Evolutionary conservation across 2,888 invertebrate genomes (phyloP).

Genomic region (Amiota mariae): DNA sequence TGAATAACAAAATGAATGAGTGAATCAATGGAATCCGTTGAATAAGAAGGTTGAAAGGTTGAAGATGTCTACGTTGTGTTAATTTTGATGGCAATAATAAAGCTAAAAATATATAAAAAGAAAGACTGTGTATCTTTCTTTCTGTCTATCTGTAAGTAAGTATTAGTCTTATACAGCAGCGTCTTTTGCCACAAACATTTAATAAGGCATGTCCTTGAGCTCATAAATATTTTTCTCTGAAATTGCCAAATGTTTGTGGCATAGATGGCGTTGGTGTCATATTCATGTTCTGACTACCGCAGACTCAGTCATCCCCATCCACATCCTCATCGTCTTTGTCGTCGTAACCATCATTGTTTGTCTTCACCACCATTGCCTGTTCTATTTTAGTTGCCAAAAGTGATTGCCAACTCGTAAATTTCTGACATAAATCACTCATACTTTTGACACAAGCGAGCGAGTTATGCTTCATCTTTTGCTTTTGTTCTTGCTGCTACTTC

Average conservation of each 20-base stretch:
- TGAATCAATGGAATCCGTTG: too few species aligned
- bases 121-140: neutral
- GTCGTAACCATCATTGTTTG: neutral
- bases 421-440: conserved; percentile 51
- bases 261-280: conserved; percentile 45
- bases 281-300: conserved; percentile 45
- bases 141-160: neutral
- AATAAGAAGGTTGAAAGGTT: too few species aligned
- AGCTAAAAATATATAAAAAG: too few species aligned
- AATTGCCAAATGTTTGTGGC: conserved; percentile 45
- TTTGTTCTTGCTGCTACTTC: neutral
- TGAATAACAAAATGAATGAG: too few species aligned
- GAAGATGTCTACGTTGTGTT: too few species aligned
- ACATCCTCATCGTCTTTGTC: neutral
- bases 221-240: conserved; percentile 51
- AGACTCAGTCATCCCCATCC: conserved; percentile 24
- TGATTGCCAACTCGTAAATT: conserved; percentile 46
- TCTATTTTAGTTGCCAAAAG: neutral
- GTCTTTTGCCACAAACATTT: conserved; percentile 20
- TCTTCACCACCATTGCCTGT: neutral
- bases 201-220: conserved; percentile 48
- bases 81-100: too few species aligned
- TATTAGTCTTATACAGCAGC: neutral
- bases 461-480: neutral
- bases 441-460: conserved; percentile 18